Percentiles rank a stretch among this genome's conserved stretches.
phyloP scores from a whole-genome alignment of 2,888 invertebrate genomes.

The Calephelis perditalis region DNA sequence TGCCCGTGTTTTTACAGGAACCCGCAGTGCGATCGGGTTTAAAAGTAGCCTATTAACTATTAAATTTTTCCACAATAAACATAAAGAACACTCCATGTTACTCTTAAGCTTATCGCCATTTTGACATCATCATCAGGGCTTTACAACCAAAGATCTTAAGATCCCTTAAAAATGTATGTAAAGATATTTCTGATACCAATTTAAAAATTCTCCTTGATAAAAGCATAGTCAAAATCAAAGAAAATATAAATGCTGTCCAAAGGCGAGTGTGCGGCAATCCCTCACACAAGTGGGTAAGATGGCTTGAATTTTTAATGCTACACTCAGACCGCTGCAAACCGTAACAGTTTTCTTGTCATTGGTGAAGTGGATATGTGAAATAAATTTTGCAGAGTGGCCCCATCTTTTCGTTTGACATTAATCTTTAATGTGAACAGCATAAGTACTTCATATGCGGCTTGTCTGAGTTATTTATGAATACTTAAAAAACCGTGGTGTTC shows the following conservation, averaged over 20 bases:
- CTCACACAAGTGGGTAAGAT: slow-evolving; percentile 78
- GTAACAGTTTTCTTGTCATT: slow-evolving; percentile 79
- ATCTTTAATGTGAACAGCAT: slow-evolving; percentile 72
- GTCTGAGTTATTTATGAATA: slow-evolving; percentile 63
- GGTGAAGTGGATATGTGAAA: slow-evolving; percentile 75
- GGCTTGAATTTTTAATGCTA: slow-evolving; percentile 76
- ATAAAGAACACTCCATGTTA: too few relatives aligned
- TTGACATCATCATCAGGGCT: too few relatives aligned
- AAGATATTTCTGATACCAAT: slow-evolving; percentile 4
- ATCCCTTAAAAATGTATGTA: too few relatives aligned
- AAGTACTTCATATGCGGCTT: slow-evolving; percentile 67
- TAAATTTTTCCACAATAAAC: too few relatives aligned
- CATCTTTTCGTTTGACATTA: slow-evolving; percentile 76
- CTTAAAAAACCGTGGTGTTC: slow-evolving; percentile 31
- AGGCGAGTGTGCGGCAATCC: slow-evolving; percentile 74
- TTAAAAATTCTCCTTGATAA: slow-evolving; percentile 28
- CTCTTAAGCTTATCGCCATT: too few relatives aligned
- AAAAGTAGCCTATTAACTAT: too few relatives aligned
- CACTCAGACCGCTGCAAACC: slow-evolving; percentile 78
- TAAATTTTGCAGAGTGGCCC: slow-evolving; percentile 79
- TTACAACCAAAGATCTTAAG: too few relatives aligned
- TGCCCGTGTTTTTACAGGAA: too few relatives aligned
- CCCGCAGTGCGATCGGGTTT: too few relatives aligned
- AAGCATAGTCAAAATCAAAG: slow-evolving; percentile 56
- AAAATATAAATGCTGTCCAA: slow-evolving; percentile 77